Base-by-base conservation (phyloP, 2,113 vertebrate genomes). In the Notiomystis cincta region DNA sequence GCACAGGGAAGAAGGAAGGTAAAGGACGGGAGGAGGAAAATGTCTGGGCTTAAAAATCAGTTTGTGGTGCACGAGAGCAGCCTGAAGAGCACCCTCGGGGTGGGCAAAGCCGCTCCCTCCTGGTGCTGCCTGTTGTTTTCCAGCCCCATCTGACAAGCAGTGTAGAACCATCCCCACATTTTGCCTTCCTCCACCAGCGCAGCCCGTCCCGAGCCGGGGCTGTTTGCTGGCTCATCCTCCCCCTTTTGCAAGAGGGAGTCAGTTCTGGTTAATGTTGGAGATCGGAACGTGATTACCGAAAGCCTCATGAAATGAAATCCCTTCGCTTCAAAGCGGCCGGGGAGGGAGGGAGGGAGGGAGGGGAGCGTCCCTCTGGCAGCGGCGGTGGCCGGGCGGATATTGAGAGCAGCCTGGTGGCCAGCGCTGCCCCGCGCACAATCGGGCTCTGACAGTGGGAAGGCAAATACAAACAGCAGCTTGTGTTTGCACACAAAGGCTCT, bases 191-290 rank as follows among this genome's bases (percentile, higher is more conserved):
- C 95, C 62, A 86, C 13, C 30, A 1, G 65, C n/a, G 92, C 95
- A 87, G 92, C 94, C 96, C 88, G 45, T 77, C 75, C 92, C 13
- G 12, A 88, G 83, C 57, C 31, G 15, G 53, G 73, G 93, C 92
- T 93, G 96, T 88, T 97, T 66, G 44, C 96, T 37, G 87, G 16
- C 45, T 88, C 45, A 47, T 96, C 96, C 90, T 37, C 94, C 93
- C 70, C 94, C 92, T 92, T 37, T 24, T 88, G 94, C 96, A 90
- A 94, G 56, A 95, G 95, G 96, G 95, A 98, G 97, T 97, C 96
- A 71, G 96, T 96, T 97, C 98, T 98, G 98, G 97, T 98, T 99
- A 98, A 98, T 98, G 98, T 98, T 98, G 98, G 97, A 98, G 97
- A 93, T 97, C 57, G 97, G 96, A 97, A 95, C 75, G 83, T 96